Evolutionary conservation across 2,113 vertebrate genomes (phyloP).

Genomic region (Thymallus thymallus): DNA sequence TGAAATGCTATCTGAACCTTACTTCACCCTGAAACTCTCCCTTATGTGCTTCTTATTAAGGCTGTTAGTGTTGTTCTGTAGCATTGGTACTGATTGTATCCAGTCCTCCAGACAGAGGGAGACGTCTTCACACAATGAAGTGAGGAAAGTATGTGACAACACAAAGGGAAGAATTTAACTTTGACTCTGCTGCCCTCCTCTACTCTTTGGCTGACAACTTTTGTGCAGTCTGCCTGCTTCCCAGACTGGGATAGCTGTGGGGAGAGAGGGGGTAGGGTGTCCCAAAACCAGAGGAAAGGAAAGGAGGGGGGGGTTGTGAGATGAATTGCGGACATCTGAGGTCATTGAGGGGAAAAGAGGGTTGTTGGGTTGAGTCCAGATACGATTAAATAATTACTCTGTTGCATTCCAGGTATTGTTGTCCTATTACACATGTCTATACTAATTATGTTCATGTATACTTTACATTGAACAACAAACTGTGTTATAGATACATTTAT

Average conservation of each 20-base stretch:
- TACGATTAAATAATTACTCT: conserved; percentile 36
- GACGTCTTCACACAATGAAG: not conserved
- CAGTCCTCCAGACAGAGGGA: not conserved
- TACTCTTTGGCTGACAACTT: conserved; percentile 48
- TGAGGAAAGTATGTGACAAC: conserved; percentile 6
- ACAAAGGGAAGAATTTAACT: conserved; percentile 46
- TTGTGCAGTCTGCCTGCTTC: conserved; percentile 54
- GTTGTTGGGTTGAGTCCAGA: conserved; percentile 10
- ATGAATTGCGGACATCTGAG: conserved; percentile 47
- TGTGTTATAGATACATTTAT: not conserved
- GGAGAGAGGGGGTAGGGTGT: conserved; percentile 25
- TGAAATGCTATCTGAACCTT: not conserved
- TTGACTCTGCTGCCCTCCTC: conserved; percentile 18
- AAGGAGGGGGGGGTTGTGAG: conserved; percentile 22
- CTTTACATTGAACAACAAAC: not conserved
- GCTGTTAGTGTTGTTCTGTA: not conserved
- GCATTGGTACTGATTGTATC: not conserved
- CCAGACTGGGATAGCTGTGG: conserved; percentile 31
- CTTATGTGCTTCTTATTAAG: not conserved
- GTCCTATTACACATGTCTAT: not conserved
- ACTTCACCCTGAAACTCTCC: not conserved
- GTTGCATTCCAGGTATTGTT: conserved; percentile 29
- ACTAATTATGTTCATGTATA: not conserved
- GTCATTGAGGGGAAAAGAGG: conserved; percentile 40
- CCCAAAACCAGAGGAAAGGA: conserved; percentile 29